Evolutionary conservation across 2,888 invertebrate genomes (phyloP).

Genomic region (Yponomeuta cagnagella): DNA sequence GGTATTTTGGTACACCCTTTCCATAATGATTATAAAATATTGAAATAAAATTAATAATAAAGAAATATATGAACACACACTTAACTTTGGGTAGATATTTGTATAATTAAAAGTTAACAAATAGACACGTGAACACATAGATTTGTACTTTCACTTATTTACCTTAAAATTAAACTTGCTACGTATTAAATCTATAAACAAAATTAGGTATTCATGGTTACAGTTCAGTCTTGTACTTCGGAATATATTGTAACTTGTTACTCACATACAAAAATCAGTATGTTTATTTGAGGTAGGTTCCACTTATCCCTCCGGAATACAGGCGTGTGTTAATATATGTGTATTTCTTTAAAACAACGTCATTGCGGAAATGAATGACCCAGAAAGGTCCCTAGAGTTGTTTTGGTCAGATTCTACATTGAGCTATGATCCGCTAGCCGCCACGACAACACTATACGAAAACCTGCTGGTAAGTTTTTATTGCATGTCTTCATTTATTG

Average conservation of each 20-base stretch:
- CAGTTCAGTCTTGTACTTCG: constrained; percentile 65
- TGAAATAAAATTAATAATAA: constrained; percentile 65
- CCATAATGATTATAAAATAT: constrained; percentile 60
- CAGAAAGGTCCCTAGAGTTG: constrained; percentile 17
- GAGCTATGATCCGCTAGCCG: no score
- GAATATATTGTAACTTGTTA: constrained; percentile 18
- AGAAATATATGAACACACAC: constrained; percentile 60
- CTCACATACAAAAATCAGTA: background rate
- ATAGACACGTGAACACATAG: constrained; percentile 64
- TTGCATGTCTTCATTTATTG: no score
- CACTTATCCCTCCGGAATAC: background rate
- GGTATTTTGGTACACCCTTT: constrained; percentile 27
- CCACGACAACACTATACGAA: no score
- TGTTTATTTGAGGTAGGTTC: background rate
- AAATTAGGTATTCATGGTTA: constrained; percentile 22
- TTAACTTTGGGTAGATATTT: constrained; percentile 69
- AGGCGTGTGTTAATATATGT: no score
- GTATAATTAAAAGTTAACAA: constrained; percentile 59
- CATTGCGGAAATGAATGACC: constrained; percentile 20
- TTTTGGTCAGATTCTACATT: background rate
- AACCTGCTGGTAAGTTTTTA: no score
- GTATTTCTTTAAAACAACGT: background rate
- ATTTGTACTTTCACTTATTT: constrained; percentile 52
- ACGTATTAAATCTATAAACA: constrained; percentile 11
- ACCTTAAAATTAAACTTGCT: constrained; percentile 6